Percentiles rank a stretch among this genome's conserved stretches.
phyloP scores from a whole-genome alignment of 2,888 invertebrate species.

The Nebria salina region DNA sequence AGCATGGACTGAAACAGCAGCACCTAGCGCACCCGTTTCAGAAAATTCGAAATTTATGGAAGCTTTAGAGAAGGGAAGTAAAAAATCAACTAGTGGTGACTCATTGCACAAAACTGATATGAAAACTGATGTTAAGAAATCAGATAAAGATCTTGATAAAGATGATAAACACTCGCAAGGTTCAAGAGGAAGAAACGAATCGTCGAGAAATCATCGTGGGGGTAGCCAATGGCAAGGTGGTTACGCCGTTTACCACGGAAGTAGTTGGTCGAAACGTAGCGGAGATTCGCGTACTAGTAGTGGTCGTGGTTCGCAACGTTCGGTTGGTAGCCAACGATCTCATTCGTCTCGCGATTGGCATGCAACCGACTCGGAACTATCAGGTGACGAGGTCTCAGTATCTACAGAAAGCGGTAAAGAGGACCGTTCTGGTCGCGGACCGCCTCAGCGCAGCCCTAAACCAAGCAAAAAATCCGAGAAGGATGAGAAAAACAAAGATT shows the following conservation, averaged over 20 bases:
- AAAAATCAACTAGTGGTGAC: slow-evolving; percentile 52
- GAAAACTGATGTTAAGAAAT: slow-evolving; percentile 59
- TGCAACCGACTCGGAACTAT: slow-evolving; percentile 79
- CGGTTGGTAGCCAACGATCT: slow-evolving; percentile 54
- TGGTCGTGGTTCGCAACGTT: slow-evolving; percentile 57
- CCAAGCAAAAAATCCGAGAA: slow-evolving; percentile 66
- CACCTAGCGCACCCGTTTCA: slow-evolving; percentile 55
- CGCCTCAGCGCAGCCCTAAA: slow-evolving; percentile 64
- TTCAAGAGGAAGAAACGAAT: slow-evolving; percentile 59
- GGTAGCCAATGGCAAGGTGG: slow-evolving; percentile 54
- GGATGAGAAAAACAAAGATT: slow-evolving; percentile 69
- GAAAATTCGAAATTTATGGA: slow-evolving; percentile 63
- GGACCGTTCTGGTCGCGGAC: slow-evolving; percentile 62
- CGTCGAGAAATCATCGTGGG: slow-evolving; percentile 59
- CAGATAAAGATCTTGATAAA: slow-evolving; percentile 60
- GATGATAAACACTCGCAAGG: slow-evolving; percentile 50
- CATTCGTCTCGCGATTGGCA: slow-evolving; percentile 64
- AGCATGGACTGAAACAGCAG: slow-evolving; percentile 63
- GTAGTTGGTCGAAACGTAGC: slow-evolving; percentile 58
- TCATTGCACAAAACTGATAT: slow-evolving; percentile 53
- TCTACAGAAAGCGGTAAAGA: slow-evolving; percentile 68
- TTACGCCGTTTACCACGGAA: slow-evolving; percentile 51
- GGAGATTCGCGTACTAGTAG: slow-evolving; percentile 62
- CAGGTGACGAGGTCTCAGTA: slow-evolving; percentile 75
- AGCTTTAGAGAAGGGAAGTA: slow-evolving; percentile 61